Base-by-base conservation (phyloP, 2,113 vertebrate species). In the Leuciscus idus region DNA sequence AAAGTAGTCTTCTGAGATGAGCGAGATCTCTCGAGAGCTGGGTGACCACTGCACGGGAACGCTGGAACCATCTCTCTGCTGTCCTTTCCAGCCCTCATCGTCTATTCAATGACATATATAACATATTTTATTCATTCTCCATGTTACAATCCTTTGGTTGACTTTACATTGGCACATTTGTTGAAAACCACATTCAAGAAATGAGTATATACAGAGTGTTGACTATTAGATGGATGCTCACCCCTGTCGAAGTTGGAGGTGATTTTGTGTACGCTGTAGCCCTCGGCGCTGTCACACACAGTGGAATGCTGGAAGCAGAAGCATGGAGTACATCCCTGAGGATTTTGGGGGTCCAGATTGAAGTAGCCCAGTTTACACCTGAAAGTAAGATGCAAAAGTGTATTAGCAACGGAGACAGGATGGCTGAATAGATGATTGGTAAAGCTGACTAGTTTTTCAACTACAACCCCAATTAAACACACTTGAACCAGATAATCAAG, bases 271-370 rank as follows among this genome's bases (percentile, higher is more conserved):
- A 94, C 50, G 86, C 95, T 97, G 94, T 96, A 99, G 89, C 96
- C 97, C 0, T 93, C 50, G 0, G 97, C 97, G 3, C 77, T 97
- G 59, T 95, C 94, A 72, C 98, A 99, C 85, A 99, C 98, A 0
- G 98, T 99, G 0, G 98, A 99, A 92, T 99, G 98, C 15, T 96
- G 97, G 87, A 97, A 99, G 92, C 98, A 99, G 94, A 99, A 99
- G 85, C 98, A 99, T 0, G 98, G 94, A 0, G 96, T 97, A 92
- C 98, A 99, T 80, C 98, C 98, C 82, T 93, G 95, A 5, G 95
- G 94, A 87, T 97, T 98, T 70, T 91, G 93, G 0, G 91, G 82
- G 83, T 99, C 97, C 95, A 99, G 91, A 90, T 98, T 95, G 70
- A 99, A 99, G 95, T 94, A 99, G 0, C 98, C 98, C 89, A 97